Percentiles rank a stretch among this genome's conserved stretches.
These are phyloP conservation scores for Bombus waltoni DNA, from an alignment of 1,140 invertebrate species.

Conservation along the genomic window DNA sequence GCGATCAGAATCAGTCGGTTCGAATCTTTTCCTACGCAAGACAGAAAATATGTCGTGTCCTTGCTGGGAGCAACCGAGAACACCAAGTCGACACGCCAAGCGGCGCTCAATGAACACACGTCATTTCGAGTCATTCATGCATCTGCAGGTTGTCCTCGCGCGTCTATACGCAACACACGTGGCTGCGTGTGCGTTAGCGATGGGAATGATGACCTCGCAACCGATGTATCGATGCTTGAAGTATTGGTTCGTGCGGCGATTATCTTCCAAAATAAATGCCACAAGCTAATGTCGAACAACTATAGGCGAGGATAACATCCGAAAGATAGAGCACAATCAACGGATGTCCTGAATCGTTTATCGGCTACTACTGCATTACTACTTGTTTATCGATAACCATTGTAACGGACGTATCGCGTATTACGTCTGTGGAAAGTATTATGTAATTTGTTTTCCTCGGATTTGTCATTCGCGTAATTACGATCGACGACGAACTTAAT, in stretches of 20 bases:
- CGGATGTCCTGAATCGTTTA: too few species aligned
- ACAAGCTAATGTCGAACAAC: not conserved
- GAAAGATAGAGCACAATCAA: too few species aligned
- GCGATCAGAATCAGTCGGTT: slow-evolving; percentile 23
- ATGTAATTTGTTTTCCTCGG: slow-evolving; percentile 36
- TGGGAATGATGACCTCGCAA: slow-evolving; percentile 50
- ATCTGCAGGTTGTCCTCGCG: slow-evolving; percentile 78
- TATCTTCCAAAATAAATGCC: not conserved
- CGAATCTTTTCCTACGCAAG: slow-evolving; percentile 55
- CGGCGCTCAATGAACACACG: slow-evolving; percentile 78
- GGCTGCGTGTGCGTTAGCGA: slow-evolving; percentile 52
- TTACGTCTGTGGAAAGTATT: not conserved
- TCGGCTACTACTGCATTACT: not conserved
- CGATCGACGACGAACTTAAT: not conserved
- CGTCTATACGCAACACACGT: slow-evolving; percentile 52
- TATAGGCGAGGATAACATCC: not conserved
- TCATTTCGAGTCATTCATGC: slow-evolving; percentile 81
- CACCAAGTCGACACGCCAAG: slow-evolving; percentile 64
- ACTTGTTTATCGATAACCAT: not conserved
- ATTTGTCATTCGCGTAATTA: not conserved
- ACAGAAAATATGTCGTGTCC: slow-evolving; percentile 75
- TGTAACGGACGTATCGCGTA: not conserved
- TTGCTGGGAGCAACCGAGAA: slow-evolving; percentile 72
- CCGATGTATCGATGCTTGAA: slow-evolving; percentile 4
- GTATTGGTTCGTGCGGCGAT: not conserved